Evolutionary conservation across 1,140 invertebrate genomes (phyloP), one percentile per base, ranked within the genome.

Genomic region (Archivesica marissinica): DNA sequence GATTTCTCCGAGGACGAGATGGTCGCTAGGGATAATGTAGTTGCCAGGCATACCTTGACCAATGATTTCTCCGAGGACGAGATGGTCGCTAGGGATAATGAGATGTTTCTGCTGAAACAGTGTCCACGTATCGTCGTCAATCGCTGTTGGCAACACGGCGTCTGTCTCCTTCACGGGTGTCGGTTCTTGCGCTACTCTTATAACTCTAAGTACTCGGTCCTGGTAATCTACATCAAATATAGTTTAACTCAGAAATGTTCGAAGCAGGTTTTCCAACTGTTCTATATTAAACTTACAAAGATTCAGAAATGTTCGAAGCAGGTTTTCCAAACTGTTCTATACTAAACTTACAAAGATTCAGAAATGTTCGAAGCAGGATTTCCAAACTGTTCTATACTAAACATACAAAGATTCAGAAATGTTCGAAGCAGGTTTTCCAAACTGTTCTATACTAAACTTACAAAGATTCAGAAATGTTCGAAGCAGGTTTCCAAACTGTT

Each of bases 21-120:
- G n/a, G n/a, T n/a, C n/a, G n/a, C n/a, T 72, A 6, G 61, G n/a
- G n/a, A n/a, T n/a, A n/a, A n/a, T n/a, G n/a, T n/a, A n/a, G n/a
- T n/a, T n/a, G n/a, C n/a, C n/a, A n/a, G n/a, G n/a, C n/a, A 39
- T 50, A 82, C 79, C 79, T 82, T 82, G 66, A n/a, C 79, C 79
- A 13, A 82, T 30, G 0, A 61, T n/a, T 50, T 82, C 79, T 25
- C 79, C 79, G 0, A 82, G 44, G 15, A 82, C 30, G 9, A 82
- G 50, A 20, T 23, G 33, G 13, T 82, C 54, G 15, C 25, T 72
- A 6, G 61, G 15, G 20, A 82, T 59, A 20, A 82, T 39, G 0
- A 82, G 64, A 59, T 74, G 35, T 44, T 82, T 44, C 23, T 28
- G 33, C 28, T 35, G 35, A 28, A 82, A 61, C 25, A 47, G 11